Base-by-base conservation (phyloP, 2,888 invertebrate species). In the Caenorhabditis plicata region DNA sequence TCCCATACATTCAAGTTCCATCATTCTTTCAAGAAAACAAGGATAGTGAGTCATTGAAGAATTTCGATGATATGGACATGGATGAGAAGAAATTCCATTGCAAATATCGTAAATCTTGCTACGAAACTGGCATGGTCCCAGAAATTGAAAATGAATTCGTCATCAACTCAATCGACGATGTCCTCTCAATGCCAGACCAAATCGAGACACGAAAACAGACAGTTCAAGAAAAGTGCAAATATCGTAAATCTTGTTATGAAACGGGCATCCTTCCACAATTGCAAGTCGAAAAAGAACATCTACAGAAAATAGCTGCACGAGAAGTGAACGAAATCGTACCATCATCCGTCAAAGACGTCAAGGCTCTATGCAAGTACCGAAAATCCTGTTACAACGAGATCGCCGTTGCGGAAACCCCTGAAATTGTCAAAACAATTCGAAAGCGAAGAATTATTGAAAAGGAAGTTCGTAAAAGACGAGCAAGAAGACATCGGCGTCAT, bases 61-160 rank as follows among this genome's bases (percentile, higher is more conserved):
- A 36, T 31, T 69, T 65, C 38, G 53, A 57, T 13, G 71, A 73
- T 13, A 55, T 70, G 67, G 58, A 67, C n/a, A 61, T 70, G 17
- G 38, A 55, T 9, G 64, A 69, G 36, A 56, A 54, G 49, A 71
- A 69, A 32, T 60, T 78, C 51, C 54, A 52, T 31, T 79, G 79
- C 60, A 72, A 76, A 42, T 79, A 80, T 44, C 58, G 79, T 7
- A 76, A 77, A 51, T 64, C 63, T 13, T 79, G 79, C 58, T 80
- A 80, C 45, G 68, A 68, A 27, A 65, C 73, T 0, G 75, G 75
- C 23, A 42, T 55, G 27, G 56, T 60, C 40, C 73, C 71, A 19
- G 68, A 64, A 38, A 74, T 68, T 57, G 65, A 66, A 19, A 47
- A 52, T 23, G 64, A 65, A n/a, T 43, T 66, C 22, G 51, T 29